Evolutionary conservation across 1,140 invertebrate species (phyloP), one percentile per base, ranked within the genome.

Genomic region (Drosophila tropicalis): DNA sequence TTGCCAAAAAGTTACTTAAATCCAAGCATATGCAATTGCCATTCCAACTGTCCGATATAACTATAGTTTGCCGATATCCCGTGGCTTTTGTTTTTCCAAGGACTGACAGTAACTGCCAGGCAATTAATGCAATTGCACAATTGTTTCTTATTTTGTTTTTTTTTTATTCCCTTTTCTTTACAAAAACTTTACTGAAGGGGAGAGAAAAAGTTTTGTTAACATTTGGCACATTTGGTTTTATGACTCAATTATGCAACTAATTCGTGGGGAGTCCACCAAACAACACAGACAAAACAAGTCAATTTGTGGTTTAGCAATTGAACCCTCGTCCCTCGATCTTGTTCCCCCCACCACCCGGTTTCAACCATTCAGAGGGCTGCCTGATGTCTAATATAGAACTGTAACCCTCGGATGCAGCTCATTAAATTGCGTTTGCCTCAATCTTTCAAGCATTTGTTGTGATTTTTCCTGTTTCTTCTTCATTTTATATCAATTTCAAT

Each of bases 171-270:
- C 71, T 63, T 40, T 44, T 12, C n/a, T 34, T 10, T 22, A 41
- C 29, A 34, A 40, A 60, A 56, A 41, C 71, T 67, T 63, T 71
- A 70, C 17, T 40, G 13, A 67, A 39, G 39, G 67, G 44, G 40
- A 29, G 32, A 57, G 63, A 34, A 73, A 70, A 83, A 73, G 55
- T 89, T 87, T 87, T 70, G 47, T 41, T 79, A 82, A 71, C 81
- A 90, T 82, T 90, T 90, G 86, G 86, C 82, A 90, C 86, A 90
- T 90, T 90, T 81, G 86, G 72, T 86, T 90, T 90, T 90, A 90
- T 90, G 80, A 86, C 76, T 74, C 86, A 90, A 90, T 90, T 90
- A 84, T 72, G 79, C 77, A 71, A 75, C 86, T 82, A 86, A 90
- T 90, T 90, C 81, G 86, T 77, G 86, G 86, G 86, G 81, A 71